A percentile compares a stretch with the other conserved stretches of the same genome.
phyloP scores from a whole-genome alignment of 2,797 vertebrate genomes.

The Mormyrops boulengeri region DNA sequence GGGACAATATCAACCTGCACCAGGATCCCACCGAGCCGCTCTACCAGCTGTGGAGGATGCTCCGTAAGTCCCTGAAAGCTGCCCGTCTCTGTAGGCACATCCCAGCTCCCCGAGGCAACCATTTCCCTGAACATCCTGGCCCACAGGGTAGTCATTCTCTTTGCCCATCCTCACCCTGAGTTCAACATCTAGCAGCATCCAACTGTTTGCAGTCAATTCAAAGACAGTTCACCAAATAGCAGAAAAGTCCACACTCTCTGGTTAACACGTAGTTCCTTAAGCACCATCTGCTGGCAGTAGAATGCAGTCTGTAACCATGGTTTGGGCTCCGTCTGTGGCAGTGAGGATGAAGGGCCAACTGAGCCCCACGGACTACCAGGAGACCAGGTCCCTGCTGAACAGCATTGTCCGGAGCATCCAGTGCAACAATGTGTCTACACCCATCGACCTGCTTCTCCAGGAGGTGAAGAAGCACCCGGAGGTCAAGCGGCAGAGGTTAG shows the following conservation, averaged over 20 bases:
- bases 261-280: neutral
- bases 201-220: neutral
- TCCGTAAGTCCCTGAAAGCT: slow-evolving; percentile 69
- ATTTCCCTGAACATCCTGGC: neutral
- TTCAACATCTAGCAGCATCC: neutral
- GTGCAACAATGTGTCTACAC: slow-evolving; percentile 81
- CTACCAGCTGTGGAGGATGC: slow-evolving; percentile 83
- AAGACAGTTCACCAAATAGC: neutral
- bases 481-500: slow-evolving; percentile 79
- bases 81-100: no score
- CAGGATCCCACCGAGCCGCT: slow-evolving; percentile 83
- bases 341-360: slow-evolving; percentile 72
- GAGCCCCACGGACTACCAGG: slow-evolving; percentile 73
- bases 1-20: slow-evolving; percentile 97
- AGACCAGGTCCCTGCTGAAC: slow-evolving; percentile 75
- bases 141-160: neutral
- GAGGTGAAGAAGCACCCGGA: slow-evolving; percentile 64
- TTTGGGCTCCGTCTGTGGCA: slow-evolving; percentile 34
- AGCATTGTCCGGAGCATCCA: slow-evolving; percentile 82
- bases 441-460: slow-evolving; percentile 74
- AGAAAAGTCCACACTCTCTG: neutral
- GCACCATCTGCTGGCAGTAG: neutral
- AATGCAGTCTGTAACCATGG: neutral
- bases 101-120: neutral
- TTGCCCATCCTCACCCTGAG: neutral